Conservation (phyloP, 2,113 vertebrate species). For the Boulengeromyrus knoepffleri region DNA sequence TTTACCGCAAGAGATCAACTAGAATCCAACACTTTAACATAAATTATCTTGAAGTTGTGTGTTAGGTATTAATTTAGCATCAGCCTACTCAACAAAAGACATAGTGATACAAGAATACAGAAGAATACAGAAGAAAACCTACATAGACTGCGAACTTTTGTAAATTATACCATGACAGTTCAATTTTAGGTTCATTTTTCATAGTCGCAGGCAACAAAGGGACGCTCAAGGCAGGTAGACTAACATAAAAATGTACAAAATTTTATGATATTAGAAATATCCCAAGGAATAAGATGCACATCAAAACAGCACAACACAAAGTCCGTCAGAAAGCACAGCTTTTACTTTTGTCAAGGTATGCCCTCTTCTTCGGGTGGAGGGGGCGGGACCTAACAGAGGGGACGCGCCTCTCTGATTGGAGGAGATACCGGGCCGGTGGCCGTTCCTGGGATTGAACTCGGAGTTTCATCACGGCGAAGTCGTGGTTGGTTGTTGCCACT, state of each 20-base stretch:
- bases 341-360: neutral
- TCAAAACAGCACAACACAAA: neutral
- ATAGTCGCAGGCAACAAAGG: neutral
- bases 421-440: neutral
- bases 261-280: neutral
- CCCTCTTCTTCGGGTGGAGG: neutral
- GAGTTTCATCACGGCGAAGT: neutral
- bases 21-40: neutral
- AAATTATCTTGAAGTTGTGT: neutral
- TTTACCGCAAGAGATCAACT: neutral
- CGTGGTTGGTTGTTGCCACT: neutral
- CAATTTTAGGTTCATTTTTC: neutral
- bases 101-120: neutral
- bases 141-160: neutral
- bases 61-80: neutral
- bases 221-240: neutral
- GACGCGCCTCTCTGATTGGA: conserved; percentile 5
- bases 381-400: neutral
- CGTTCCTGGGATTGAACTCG: neutral
- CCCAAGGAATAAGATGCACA: neutral
- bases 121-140: neutral
- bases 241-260: neutral
- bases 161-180: neutral
- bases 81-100: neutral
- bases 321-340: neutral